Conservation (phyloP, 2,888 invertebrate species). For the Incurvaria masculella region DNA sequence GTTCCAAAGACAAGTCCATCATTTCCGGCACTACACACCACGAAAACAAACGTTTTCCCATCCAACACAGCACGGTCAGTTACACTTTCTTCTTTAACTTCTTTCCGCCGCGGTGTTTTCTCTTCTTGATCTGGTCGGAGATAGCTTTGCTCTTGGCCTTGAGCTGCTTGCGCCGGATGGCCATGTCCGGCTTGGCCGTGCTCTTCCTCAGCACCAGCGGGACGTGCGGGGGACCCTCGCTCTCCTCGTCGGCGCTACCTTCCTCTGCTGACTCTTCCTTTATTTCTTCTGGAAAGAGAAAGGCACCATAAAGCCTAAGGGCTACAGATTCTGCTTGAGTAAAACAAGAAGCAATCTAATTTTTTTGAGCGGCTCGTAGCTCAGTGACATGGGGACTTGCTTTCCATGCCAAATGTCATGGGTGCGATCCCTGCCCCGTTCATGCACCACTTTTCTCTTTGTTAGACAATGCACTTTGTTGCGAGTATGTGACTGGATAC, state of each 20-base stretch:
- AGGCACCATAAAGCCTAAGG: too few relatives aligned
- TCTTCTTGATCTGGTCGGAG: slow-evolving; percentile 46
- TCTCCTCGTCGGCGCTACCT: neutral
- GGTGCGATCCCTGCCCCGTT: too few relatives aligned
- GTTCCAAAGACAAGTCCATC: too few relatives aligned
- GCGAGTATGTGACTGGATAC: too few relatives aligned
- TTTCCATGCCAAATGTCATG: neutral
- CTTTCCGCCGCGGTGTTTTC: slow-evolving; percentile 36
- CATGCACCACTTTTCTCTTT: too few relatives aligned
- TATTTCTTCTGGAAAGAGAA: slow-evolving; percentile 32
- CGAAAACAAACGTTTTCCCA: too few relatives aligned
- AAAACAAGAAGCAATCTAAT: neutral
- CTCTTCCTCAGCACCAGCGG: slow-evolving; percentile 20
- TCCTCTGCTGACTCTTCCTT: slow-evolving; percentile 20
- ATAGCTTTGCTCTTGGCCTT: slow-evolving; percentile 46
- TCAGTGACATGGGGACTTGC: neutral
- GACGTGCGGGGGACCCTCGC: slow-evolving; percentile 16
- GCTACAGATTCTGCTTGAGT: neutral
- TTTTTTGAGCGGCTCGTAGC: neutral
- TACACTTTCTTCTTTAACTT: slow-evolving; percentile 17
- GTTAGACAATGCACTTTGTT: too few relatives aligned
- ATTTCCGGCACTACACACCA: too few relatives aligned
- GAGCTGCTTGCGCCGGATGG: slow-evolving; percentile 46
- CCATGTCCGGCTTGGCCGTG: slow-evolving; percentile 40
- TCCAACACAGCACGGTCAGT: too few relatives aligned